Base-by-base conservation (phyloP, 2,888 invertebrate genomes). In the Thysanoteuthis rhombus region DNA sequence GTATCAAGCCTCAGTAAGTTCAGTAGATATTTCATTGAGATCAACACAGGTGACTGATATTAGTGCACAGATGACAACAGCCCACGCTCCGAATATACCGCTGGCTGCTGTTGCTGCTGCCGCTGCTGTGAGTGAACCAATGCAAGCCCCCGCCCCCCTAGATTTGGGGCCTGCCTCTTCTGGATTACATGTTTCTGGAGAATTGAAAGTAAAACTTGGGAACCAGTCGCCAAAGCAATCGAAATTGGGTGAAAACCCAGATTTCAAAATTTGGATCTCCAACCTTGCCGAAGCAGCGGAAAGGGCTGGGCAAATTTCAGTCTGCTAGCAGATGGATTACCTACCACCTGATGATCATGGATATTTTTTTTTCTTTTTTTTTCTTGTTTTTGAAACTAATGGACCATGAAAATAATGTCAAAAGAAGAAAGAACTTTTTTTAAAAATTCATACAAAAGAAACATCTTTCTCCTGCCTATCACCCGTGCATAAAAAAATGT, bases 121-220 rank as follows among this genome's bases (percentile, higher is more conserved):
- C 32, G 0, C 58, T 75, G 75, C 25, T 75, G n/a, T 75, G 19
- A 75, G 75, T 36, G 75, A 75, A 36, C n/a, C 75, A n/a, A 75
- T 36, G n/a, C 75, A 75, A 75, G 36, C 0, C 75, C 75, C 75
- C 16, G 12, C 36, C 0, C 16, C 75, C 36, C n/a, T 75, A 36
- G 75, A 75, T 36, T 75, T 75, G 36, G 75, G n/a, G n/a, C 75
- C 75, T 12, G 36, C 75, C 4, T 75, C 75, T 75, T 75, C 75
- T 75, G 75, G 75, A 12, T 92, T 92, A 36, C 92, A 92, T 42
- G 92, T 92, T 92, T n/a, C 92, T 32, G 92, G 92, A 45, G 92
- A 92, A 92, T 36, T 92, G 45, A 92, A 92, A 45, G 42, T 90
- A 32, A 90, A n/a, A 28, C 39, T 90, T 19, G 90, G 40, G 28